phyloP scores from a whole-genome alignment of 2,888 invertebrate genomes.

The Caenorhabditis sp. region DNA sequence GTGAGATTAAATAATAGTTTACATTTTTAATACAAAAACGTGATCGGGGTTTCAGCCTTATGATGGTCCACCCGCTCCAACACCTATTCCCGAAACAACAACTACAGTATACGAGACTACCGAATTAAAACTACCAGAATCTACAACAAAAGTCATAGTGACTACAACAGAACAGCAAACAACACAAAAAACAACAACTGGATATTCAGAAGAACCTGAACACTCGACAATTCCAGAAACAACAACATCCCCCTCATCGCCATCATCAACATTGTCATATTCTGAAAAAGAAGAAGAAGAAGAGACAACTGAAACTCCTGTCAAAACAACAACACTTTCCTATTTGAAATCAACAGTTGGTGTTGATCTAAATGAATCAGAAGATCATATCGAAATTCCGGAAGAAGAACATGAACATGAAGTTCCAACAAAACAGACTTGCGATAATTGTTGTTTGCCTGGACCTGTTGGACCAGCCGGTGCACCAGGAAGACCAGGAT shows the following conservation, averaged over 20 bases:
- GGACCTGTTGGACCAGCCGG: conserved; percentile 33
- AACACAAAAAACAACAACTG: background rate
- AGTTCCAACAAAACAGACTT: conserved; percentile 5
- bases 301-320: background rate
- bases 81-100: conserved; percentile 9
- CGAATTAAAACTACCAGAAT: conserved; percentile 19
- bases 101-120: conserved; percentile 9
- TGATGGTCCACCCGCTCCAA: conserved; percentile 23
- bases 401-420: background rate
- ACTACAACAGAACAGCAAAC: background rate
- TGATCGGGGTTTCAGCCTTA: conserved; percentile 39
- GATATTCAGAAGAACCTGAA: background rate
- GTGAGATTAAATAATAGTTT: background rate
- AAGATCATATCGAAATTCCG: background rate
- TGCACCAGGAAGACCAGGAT: conserved; percentile 33
- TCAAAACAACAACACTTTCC: background rate
- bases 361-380: conserved; percentile 9
- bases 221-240: background rate
- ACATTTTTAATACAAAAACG: no score
- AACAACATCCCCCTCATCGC: no score
- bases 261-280: background rate
- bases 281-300: background rate
- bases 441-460: conserved; percentile 34
- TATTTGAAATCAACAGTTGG: conserved; percentile 9
- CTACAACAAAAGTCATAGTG: conserved; percentile 12